Percentiles rank a stretch among this genome's conserved stretches.
These are phyloP conservation scores for Sycophila texana DNA, from an alignment of 2,888 invertebrate species.

Conservation along the genomic window DNA sequence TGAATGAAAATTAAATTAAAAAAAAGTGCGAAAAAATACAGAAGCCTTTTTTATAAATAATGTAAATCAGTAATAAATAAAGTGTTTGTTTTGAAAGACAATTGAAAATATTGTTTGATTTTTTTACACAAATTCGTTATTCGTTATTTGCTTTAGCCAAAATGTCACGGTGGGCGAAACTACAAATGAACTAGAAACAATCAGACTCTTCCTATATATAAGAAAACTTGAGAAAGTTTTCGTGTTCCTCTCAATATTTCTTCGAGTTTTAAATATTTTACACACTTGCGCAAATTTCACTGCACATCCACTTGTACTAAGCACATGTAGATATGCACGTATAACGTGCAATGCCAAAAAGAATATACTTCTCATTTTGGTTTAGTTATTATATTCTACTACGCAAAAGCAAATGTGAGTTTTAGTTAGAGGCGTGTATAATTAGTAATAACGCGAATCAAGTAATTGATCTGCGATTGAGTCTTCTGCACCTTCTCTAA, in stretches of 20 bases:
- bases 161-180: constrained; percentile 22
- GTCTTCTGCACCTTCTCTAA: constrained; percentile 30
- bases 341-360: constrained; percentile 47
- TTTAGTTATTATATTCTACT: constrained; percentile 44
- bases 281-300: neutral
- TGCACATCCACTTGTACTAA: neutral
- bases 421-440: constrained; percentile 39
- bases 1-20: neutral
- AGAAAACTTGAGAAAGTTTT: constrained; percentile 39
- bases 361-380: constrained; percentile 29
- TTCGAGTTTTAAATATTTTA: constrained; percentile 45
- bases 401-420: constrained; percentile 48
- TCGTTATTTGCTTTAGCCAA: constrained; percentile 1
- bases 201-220: constrained; percentile 32
- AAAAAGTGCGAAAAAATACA: constrained; percentile 1
- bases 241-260: constrained; percentile 6
- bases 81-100: neutral
- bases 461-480: constrained; percentile 30
- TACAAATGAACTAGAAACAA: constrained; percentile 53
- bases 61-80: too few relatives aligned
- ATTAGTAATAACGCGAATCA: constrained; percentile 31
- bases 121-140: constrained; percentile 14
- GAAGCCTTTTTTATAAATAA: too few relatives aligned
- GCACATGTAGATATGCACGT: constrained; percentile 34
- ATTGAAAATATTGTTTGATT: neutral